Conservation (phyloP, 2,113 vertebrate genomes). For the Labeo rohita region DNA sequence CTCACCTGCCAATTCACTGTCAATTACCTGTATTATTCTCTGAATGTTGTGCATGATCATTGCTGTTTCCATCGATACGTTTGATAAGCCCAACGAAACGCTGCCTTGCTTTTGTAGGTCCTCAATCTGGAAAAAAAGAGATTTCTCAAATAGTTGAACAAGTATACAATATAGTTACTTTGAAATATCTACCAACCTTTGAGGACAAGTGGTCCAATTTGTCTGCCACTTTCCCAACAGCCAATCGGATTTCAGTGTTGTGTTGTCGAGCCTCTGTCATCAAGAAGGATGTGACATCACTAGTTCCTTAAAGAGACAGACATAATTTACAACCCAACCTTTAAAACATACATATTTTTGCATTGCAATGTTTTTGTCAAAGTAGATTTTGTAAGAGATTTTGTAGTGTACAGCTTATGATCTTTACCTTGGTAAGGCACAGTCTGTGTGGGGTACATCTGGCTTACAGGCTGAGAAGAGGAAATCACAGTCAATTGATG, state of each 20-base stretch:
- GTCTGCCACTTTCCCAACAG: conserved; percentile 89
- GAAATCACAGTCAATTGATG: conserved; percentile 70
- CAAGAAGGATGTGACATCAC: conserved; percentile 90
- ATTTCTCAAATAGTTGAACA: neutral
- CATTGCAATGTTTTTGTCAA: neutral
- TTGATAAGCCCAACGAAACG: conserved; percentile 75
- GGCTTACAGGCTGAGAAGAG: conserved; percentile 84
- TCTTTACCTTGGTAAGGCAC: conserved; percentile 86
- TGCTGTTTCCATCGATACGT: conserved; percentile 90
- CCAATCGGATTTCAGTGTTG: conserved; percentile 91
- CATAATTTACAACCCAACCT: neutral
- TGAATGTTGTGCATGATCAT: conserved; percentile 96
- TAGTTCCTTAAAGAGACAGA: conserved; percentile 69
- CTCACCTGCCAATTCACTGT: neutral
- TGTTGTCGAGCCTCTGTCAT: conserved; percentile 97
- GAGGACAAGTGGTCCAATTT: conserved; percentile 91
- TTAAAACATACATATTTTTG: neutral
- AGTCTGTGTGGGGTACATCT: conserved; percentile 81
- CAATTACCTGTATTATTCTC: conserved; percentile 90
- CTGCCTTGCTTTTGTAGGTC: conserved; percentile 83
- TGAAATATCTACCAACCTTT: conserved; percentile 77
- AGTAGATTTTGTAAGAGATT: neutral
- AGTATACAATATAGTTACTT: neutral
- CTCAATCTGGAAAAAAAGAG: conserved; percentile 79
- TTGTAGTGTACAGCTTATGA: neutral